Conservation (phyloP, 2,797 vertebrate species). For the Cyclopterus lumpus region DNA sequence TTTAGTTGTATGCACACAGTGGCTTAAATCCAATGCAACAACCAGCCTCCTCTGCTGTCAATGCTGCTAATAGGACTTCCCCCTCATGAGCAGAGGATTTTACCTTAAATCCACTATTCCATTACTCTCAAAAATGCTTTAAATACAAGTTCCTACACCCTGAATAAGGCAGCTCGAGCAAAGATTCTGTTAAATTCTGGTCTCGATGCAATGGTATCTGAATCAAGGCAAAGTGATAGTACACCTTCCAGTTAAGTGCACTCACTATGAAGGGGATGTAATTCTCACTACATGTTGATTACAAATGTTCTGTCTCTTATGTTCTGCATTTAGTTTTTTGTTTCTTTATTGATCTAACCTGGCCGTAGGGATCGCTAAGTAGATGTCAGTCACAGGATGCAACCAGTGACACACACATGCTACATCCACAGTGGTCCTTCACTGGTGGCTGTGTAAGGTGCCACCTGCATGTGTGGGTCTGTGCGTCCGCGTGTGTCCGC, state of each 20-base stretch:
- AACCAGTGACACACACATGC: constrained; percentile 17
- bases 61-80: background rate
- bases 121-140: background rate
- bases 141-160: background rate
- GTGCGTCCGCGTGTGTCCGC: constrained; percentile 14
- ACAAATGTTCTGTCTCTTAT: constrained; percentile 24
- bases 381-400: constrained; percentile 42
- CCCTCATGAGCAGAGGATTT: constrained; percentile 6
- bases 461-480: constrained; percentile 38
- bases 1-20: background rate
- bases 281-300: constrained; percentile 38
- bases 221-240: constrained; percentile 46
- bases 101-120: constrained; percentile 3
- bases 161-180: background rate
- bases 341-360: constrained; percentile 46
- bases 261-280: constrained; percentile 45
- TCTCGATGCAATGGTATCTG: constrained; percentile 28
- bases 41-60: background rate
- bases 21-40: background rate
- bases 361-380: constrained; percentile 37
- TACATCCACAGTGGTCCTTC: constrained; percentile 15
- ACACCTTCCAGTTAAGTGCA: constrained; percentile 45
- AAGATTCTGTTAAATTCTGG: constrained; percentile 13
- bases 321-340: constrained; percentile 22
- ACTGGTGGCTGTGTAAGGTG: constrained; percentile 35